phyloP scores from a whole-genome alignment of 2,888 invertebrate genomes.

The Cephus pulcher region DNA sequence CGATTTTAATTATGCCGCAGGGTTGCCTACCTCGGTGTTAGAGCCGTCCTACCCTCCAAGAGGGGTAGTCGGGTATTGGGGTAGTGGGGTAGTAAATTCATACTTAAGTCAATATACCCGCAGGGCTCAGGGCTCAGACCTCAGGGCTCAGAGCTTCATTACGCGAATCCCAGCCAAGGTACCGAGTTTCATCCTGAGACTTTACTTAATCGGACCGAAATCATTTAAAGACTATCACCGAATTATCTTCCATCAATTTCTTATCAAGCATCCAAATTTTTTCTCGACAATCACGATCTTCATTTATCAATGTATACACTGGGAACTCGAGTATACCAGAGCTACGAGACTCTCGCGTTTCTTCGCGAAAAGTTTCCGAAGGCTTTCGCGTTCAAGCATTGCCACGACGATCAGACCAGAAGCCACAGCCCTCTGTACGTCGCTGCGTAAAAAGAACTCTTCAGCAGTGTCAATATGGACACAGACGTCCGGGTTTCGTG shows the following conservation, averaged over 20 bases:
- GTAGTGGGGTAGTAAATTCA: constrained; percentile 34
- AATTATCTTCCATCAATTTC: neutral
- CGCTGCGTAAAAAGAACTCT: neutral
- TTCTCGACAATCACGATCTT: neutral
- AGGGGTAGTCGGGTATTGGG: constrained; percentile 21
- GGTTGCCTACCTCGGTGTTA: constrained; percentile 15
- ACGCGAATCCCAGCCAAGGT: constrained; percentile 13
- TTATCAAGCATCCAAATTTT: neutral
- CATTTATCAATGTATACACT: neutral
- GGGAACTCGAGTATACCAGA: neutral
- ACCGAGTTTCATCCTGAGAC: neutral
- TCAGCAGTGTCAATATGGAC: constrained; percentile 38
- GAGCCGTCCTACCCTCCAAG: constrained; percentile 15
- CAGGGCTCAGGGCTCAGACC: constrained; percentile 22
- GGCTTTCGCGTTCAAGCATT: neutral
- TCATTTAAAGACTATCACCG: neutral
- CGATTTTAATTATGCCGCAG: constrained; percentile 42
- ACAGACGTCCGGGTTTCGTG: constrained; percentile 83
- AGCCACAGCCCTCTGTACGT: neutral
- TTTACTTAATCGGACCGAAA: neutral
- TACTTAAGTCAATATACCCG: constrained; percentile 35
- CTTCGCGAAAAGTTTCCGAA: neutral
- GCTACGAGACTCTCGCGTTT: neutral
- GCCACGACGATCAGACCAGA: neutral
- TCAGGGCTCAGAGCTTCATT: constrained; percentile 14